A percentile compares a stretch with the other conserved stretches of the same genome.
Evolutionary conservation across 2,888 invertebrate genomes (phyloP).

Genomic region (Timema podura): DNA sequence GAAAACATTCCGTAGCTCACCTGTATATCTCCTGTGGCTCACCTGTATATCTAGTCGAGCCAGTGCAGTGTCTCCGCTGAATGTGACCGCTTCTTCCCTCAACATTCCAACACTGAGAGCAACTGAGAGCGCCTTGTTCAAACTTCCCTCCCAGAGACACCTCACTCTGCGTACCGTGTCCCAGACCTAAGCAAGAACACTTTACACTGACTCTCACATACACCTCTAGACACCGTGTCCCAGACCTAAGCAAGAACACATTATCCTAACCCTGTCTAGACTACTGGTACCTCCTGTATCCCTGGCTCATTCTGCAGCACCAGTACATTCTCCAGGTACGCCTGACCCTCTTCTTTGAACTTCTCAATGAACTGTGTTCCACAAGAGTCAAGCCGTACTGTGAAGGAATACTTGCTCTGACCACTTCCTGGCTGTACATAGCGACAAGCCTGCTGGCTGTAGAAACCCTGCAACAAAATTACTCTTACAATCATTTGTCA

Average conservation of each 20-base stretch:
- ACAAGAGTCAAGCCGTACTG: conserved; percentile 68
- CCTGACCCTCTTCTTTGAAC: conserved; percentile 70
- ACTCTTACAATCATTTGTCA: neutral
- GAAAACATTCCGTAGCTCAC: neutral
- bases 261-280: no score
- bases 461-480: conserved; percentile 52
- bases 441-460: conserved; percentile 62
- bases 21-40: neutral
- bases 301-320: conserved; percentile 75
- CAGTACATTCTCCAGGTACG: conserved; percentile 73
- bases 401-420: conserved; percentile 65
- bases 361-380: conserved; percentile 77
- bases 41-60: conserved; percentile 71
- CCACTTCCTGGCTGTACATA: conserved; percentile 70
- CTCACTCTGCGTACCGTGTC: conserved; percentile 72
- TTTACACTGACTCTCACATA: neutral
- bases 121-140: conserved; percentile 69
- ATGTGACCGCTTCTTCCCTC: conserved; percentile 74
- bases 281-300: conserved; percentile 52
- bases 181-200: conserved; percentile 55
- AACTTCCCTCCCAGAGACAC: conserved; percentile 76
- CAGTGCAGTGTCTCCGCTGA: conserved; percentile 79
- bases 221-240: neutral
- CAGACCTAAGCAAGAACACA: no score
- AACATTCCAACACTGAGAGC: conserved; percentile 75